These are phyloP conservation scores for Melanogrammus aeglefinus DNA, from an alignment of 2,797 vertebrate genomes.

Conservation along the genomic window DNA sequence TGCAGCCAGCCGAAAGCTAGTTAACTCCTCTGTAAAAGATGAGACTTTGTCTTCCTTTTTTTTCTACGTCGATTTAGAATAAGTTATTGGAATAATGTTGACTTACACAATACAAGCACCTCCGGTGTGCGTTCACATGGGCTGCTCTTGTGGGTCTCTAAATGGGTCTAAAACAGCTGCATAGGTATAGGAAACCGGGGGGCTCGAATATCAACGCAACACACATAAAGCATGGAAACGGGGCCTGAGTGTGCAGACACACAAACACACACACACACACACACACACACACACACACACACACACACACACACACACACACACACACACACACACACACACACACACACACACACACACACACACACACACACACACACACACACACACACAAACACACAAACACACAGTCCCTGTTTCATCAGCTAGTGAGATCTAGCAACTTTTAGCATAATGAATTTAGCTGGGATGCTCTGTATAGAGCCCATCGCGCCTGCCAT, in stretches of 20 bases:
- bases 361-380: background rate
- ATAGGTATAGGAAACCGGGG: background rate
- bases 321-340: too few relatives aligned
- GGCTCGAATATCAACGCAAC: background rate
- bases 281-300: too few relatives aligned
- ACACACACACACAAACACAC: conserved; percentile 33
- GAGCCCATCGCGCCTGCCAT: conserved; percentile 72
- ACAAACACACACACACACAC: too few relatives aligned
- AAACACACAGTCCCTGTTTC: conserved; percentile 48
- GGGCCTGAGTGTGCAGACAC: too few relatives aligned
- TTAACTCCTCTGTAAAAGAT: background rate
- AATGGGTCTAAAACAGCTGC: background rate
- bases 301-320: too few relatives aligned
- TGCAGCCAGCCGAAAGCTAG: background rate
- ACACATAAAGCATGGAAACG: background rate
- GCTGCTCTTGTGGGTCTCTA: background rate
- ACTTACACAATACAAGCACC: background rate
- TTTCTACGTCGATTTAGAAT: background rate
- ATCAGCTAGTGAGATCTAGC: conserved; percentile 66
- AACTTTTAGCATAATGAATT: conserved; percentile 76
- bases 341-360: too few relatives aligned
- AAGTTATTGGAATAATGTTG: background rate
- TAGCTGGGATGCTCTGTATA: conserved; percentile 66
- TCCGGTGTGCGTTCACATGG: too few relatives aligned
- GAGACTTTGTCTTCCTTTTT: background rate